phyloP scores from a whole-genome alignment of 2,888 invertebrate species.

The Phyto melanocephala region DNA sequence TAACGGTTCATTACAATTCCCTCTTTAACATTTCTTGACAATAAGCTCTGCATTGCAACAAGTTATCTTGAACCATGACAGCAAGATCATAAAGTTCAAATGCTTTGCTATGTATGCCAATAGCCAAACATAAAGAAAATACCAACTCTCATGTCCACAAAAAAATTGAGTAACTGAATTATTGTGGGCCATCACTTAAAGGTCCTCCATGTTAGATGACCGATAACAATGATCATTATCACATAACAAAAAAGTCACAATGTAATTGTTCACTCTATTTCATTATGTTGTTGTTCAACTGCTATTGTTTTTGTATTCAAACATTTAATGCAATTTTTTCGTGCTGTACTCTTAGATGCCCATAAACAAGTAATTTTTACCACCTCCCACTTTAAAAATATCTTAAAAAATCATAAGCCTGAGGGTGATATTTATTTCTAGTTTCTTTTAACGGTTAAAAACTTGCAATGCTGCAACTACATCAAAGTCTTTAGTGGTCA shows the following conservation, averaged over 20 bases:
- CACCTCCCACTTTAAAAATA: neutral
- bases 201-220: conserved; percentile 6
- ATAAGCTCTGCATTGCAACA: no score
- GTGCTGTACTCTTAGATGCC: neutral
- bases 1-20: no score
- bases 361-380: conserved; percentile 6
- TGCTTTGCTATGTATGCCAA: neutral
- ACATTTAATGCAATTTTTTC: neutral
- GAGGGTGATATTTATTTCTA: neutral
- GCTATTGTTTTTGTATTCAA: neutral
- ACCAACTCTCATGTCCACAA: neutral
- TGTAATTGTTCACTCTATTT: neutral
- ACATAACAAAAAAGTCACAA: neutral
- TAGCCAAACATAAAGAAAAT: neutral
- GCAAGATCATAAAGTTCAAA: conserved; percentile 26
- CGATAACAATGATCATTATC: neutral
- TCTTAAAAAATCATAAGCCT: neutral
- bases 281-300: neutral
- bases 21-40: no score
- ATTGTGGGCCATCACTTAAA: neutral
- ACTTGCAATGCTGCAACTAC: no score
- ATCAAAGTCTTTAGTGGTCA: no score
- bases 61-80: neutral
- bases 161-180: neutral
- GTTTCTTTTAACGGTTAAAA: neutral